phyloP scores from a whole-genome alignment of 2,888 invertebrate genomes.

The Leptinotarsa rubiginosa region DNA sequence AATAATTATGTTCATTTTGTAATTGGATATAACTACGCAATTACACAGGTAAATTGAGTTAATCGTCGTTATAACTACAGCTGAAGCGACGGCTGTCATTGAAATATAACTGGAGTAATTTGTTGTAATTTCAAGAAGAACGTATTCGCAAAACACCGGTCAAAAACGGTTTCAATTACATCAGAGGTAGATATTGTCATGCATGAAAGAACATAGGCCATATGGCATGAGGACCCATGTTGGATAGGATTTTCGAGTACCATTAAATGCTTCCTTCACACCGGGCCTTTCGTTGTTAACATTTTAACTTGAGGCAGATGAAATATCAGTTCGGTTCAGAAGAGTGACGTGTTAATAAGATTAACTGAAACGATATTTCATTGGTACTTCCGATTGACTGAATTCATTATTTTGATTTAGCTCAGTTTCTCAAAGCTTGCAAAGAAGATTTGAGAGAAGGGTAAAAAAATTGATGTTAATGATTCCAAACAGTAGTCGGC shows the following conservation, averaged over 20 bases:
- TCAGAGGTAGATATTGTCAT: neutral
- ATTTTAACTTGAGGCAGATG: too few relatives aligned
- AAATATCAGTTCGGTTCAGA: too few relatives aligned
- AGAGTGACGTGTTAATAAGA: too few relatives aligned
- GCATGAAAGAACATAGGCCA: neutral
- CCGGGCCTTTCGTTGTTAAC: neutral
- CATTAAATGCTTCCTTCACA: neutral
- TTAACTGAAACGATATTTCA: too few relatives aligned
- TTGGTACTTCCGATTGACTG: too few relatives aligned
- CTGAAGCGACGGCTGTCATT: neutral
- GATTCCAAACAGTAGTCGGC: too few relatives aligned
- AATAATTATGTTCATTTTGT: conserved; percentile 3
- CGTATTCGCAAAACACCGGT: neutral
- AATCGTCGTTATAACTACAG: neutral
- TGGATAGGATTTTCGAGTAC: neutral
- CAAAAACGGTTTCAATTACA: neutral
- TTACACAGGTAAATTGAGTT: conserved; percentile 15
- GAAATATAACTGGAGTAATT: conserved; percentile 15
- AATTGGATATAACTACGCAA: conserved; percentile 9
- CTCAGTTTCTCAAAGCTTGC: too few relatives aligned
- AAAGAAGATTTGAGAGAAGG: too few relatives aligned
- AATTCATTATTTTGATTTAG: too few relatives aligned
- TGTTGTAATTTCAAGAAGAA: conserved; percentile 8
- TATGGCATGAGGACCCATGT: neutral
- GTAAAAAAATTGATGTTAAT: too few relatives aligned